Evolutionary conservation across 2,888 invertebrate genomes (phyloP).

Genomic region (Caenorhabditis wallacei): DNA sequence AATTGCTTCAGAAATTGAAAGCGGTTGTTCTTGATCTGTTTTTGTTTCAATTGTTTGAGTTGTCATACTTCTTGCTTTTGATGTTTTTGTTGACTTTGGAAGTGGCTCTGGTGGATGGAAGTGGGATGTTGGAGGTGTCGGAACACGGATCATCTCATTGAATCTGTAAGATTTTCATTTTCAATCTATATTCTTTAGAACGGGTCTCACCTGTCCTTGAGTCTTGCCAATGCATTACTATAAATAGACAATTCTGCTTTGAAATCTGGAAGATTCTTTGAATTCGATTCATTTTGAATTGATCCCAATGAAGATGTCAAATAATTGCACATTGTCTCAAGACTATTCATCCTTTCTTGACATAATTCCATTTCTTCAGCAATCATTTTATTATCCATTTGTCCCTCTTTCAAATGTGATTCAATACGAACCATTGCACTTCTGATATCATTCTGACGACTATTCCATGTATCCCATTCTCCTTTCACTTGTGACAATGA

Average conservation of each 20-base stretch:
- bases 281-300: slow-evolving; percentile 62
- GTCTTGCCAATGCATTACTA: slow-evolving; percentile 70
- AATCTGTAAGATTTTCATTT: slow-evolving; percentile 24
- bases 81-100: slow-evolving; percentile 22
- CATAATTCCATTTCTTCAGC: slow-evolving; percentile 74
- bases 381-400: slow-evolving; percentile 67
- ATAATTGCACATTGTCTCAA: slow-evolving; percentile 78
- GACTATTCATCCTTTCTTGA: slow-evolving; percentile 75
- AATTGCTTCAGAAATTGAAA: slow-evolving; percentile 35
- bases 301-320: slow-evolving; percentile 67
- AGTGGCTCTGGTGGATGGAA: slow-evolving; percentile 58
- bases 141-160: slow-evolving; percentile 64
- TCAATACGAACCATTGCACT: slow-evolving; percentile 69
- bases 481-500: slow-evolving; percentile 51
- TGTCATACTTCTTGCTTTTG: slow-evolving; percentile 46
- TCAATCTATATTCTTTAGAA: too few species aligned
- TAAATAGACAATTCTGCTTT: slow-evolving; percentile 72
- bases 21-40: slow-evolving; percentile 10
- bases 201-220: slow-evolving; percentile 58
- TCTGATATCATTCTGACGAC: slow-evolving; percentile 58
- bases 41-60: slow-evolving; percentile 43
- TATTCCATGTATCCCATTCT: slow-evolving; percentile 58
- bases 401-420: slow-evolving; percentile 64
- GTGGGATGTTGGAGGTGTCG: slow-evolving; percentile 61
- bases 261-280: slow-evolving; percentile 70